These are phyloP conservation scores for Colostygia pectinataria DNA, from an alignment of 2,888 invertebrate genomes.

Conservation along the genomic window DNA sequence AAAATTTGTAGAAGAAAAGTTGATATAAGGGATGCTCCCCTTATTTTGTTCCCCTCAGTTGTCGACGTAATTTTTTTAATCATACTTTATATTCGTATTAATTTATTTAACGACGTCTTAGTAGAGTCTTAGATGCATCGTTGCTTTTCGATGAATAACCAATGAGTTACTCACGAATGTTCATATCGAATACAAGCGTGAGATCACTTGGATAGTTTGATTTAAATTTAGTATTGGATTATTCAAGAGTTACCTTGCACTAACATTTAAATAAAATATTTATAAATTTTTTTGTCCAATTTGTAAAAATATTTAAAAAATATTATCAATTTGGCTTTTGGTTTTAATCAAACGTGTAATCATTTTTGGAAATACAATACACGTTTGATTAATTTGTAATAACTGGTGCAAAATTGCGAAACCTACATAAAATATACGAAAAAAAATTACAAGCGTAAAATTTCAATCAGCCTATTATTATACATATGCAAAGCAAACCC, in stretches of 20 bases:
- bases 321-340: no score
- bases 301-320: no score
- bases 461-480: conserved; percentile 76
- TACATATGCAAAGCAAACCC: conserved; percentile 70
- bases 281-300: no score
- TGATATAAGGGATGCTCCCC: conserved; percentile 69
- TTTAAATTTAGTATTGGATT: conserved; percentile 30
- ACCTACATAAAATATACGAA: conserved; percentile 70
- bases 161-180: conserved; percentile 58
- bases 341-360: no score
- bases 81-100: conserved; percentile 81
- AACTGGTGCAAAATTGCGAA: conserved; percentile 62
- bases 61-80: conserved; percentile 81
- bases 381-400: conserved; percentile 56
- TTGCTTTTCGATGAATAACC: conserved; percentile 77
- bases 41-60: conserved; percentile 54
- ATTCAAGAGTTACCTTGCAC: no score
- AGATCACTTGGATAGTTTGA: conserved; percentile 58
- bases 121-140: conserved; percentile 62
- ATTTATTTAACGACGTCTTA: conserved; percentile 80
- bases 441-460: conserved; percentile 72
- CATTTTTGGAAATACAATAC: no score
- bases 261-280: no score
- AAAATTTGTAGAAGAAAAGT: conserved; percentile 55
- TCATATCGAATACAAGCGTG: conserved; percentile 30